Evolutionary conservation across 2,888 invertebrate species (phyloP).

Genomic region (Cinara cedri): DNA sequence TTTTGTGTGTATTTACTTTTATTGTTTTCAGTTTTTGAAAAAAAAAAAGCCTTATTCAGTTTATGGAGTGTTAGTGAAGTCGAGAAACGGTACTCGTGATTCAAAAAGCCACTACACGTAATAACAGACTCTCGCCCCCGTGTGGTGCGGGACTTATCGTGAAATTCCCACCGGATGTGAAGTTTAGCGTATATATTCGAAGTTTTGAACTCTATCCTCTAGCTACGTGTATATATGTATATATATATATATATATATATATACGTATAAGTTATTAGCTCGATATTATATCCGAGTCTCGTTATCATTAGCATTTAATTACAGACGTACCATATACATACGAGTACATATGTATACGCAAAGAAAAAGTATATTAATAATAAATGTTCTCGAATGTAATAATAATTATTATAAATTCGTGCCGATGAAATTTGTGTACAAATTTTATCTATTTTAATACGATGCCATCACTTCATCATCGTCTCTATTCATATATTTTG

Average conservation of each 20-base stretch:
- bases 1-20: conserved; percentile 8
- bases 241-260: too few species aligned
- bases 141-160: conserved; percentile 46
- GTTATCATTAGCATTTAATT: conserved; percentile 56
- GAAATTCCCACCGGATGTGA: conserved; percentile 50
- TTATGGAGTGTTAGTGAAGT: conserved; percentile 33
- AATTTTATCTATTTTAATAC: background rate
- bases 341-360: background rate
- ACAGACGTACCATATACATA: conserved; percentile 20
- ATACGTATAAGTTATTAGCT: conserved; percentile 43
- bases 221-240: too few species aligned
- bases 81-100: conserved; percentile 43
- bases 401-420: background rate
- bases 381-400: background rate
- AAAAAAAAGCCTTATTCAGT: conserved; percentile 30
- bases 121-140: conserved; percentile 40
- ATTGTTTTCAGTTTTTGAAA: conserved; percentile 49
- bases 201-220: conserved; percentile 40
- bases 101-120: conserved; percentile 54
- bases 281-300: conserved; percentile 56
- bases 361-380: conserved; percentile 30
- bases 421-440: background rate
- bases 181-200: conserved; percentile 44
- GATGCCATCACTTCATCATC: background rate
- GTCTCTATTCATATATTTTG: background rate